Conservation (phyloP, 2,797 vertebrate genomes). For the Psittacula derbiana region DNA sequence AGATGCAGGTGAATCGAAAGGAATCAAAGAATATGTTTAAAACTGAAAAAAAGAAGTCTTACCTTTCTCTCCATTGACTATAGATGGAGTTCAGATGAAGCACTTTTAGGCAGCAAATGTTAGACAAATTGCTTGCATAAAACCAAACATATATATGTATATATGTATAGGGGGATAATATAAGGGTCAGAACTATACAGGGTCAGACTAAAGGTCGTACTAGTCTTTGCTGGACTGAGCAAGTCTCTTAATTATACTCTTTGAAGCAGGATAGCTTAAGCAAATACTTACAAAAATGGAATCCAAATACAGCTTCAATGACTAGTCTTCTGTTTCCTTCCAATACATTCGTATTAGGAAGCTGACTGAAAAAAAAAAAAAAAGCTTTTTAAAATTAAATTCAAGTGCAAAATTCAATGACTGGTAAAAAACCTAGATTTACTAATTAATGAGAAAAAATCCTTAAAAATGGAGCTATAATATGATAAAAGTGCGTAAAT, state of each 20-base stretch:
- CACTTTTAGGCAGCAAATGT: background rate
- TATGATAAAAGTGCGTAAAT: background rate
- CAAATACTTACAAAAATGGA: background rate
- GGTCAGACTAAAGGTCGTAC: background rate
- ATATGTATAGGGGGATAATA: background rate
- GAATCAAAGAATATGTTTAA: background rate
- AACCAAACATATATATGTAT: background rate
- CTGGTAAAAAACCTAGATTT: background rate
- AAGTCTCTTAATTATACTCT: background rate
- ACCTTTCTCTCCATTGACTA: background rate
- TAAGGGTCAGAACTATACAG: background rate
- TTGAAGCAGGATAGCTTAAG: background rate
- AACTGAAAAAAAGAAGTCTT: too few species aligned
- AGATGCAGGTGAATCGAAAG: background rate
- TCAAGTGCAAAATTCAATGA: background rate
- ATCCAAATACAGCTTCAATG: background rate
- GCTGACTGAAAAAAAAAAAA: background rate
- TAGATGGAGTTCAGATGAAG: background rate
- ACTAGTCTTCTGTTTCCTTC: background rate
- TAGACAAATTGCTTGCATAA: background rate
- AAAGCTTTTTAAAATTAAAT: background rate
- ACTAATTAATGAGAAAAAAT: background rate
- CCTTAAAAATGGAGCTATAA: background rate
- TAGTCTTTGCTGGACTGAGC: background rate
- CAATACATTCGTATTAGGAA: background rate